Base-by-base conservation (phyloP, 2,888 invertebrate genomes). In the Nymphalis polychloros region DNA sequence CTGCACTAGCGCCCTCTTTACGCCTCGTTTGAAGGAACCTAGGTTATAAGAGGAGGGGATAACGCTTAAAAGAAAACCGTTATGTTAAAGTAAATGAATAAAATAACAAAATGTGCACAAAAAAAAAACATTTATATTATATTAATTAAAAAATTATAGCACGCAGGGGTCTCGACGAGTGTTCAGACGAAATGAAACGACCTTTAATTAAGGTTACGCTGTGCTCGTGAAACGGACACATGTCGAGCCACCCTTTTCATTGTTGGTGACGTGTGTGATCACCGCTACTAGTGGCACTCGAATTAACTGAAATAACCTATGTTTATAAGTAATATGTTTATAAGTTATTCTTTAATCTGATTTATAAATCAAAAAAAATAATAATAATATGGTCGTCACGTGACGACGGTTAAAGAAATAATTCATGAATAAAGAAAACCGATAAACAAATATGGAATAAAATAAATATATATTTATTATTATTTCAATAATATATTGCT, bases 231-330 rank as follows among this genome's bases (percentile, higher is more conserved):
- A 63, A 65, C 59, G 68, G 70, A 68, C 70, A 68, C 63, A 61
- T 68, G 68, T 68, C 70, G 65, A 55, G 68, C 53, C 64, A 86
- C 87, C 87, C 87, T 86, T 82, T 80, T 87, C 86, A 86, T 78
- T 83, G 83, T 80, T 76, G 76, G 79, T 79, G 84, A 84, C 82
- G 79, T 57, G 80, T 47, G 73, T 72, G 72, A 53, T 61, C 17
- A 59, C 60, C 49, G 47, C 64, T 78, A 80, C 75, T 75, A 72
- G 3, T 31, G 64, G 57, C 71, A 53, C 57, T 57, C 41, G 57
- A n/a, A n/a, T n/a, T 49, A 49, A 17, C 6, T 3, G 6, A 19
- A n/a, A 17, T n/a, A n/a, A 49, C 17, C 17, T 8, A n/a, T 19
- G 49, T 19, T 49, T 49, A 8, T 19, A 19, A 49, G 13, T 13